phyloP scores from a whole-genome alignment of 2,113 vertebrate species.

The Syngnathoides biaculeatus region DNA sequence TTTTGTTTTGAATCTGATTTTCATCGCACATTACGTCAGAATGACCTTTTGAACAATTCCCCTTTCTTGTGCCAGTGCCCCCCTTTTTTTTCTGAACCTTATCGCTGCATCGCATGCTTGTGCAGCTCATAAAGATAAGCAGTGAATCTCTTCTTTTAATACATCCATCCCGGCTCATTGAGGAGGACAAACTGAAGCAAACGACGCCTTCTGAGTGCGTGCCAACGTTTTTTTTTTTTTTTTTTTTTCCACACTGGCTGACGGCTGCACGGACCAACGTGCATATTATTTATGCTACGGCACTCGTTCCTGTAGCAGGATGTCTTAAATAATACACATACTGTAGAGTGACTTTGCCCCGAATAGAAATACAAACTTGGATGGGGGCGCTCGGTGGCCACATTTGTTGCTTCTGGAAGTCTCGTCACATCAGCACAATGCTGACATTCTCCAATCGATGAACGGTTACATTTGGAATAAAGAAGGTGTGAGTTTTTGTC shows the following conservation, averaged over 20 bases:
- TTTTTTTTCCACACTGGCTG: not conserved
- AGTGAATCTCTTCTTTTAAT: constrained; percentile 9
- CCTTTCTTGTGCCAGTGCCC: not conserved
- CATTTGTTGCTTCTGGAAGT: constrained; percentile 21
- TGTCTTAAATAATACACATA: constrained; percentile 36
- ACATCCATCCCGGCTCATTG: not conserved
- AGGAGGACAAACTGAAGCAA: not conserved
- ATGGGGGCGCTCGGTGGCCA: constrained; percentile 7
- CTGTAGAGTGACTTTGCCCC: constrained; percentile 24
- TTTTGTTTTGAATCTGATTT: not conserved
- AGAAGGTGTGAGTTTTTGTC: not conserved
- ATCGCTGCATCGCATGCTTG: not conserved
- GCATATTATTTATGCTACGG: constrained; percentile 14
- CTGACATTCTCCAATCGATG: not conserved
- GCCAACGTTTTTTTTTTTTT: constrained; percentile 2
- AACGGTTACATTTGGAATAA: not conserved
- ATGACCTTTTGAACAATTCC: not conserved
- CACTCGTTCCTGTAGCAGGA: constrained; percentile 7
- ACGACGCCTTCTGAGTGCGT: not conserved
- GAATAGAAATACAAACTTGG: constrained; percentile 10
- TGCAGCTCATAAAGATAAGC: not conserved
- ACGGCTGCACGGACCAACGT: constrained; percentile 1
- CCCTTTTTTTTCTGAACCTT: constrained; percentile 1
- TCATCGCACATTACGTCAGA: not conserved
- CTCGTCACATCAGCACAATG: constrained; percentile 21